phyloP scores from a whole-genome alignment of 30 jellyfish, hydroid and myxozoan species.

The Hydra vulgaris region DNA sequence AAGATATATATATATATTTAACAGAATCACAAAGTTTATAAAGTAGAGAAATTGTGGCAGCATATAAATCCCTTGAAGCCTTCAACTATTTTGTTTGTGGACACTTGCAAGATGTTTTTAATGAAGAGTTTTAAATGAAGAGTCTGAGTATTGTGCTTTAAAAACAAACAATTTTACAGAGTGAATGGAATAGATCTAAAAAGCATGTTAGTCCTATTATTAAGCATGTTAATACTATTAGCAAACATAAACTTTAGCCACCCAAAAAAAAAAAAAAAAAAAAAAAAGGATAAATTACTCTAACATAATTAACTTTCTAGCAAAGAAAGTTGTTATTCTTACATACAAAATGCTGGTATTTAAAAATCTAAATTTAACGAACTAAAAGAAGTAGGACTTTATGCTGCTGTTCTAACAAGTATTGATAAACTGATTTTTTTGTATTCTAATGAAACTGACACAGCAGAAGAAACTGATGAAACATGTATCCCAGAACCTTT shows the following conservation, averaged over 20 bases:
- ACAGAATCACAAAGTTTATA: neutral
- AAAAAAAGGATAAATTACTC: too few species aligned
- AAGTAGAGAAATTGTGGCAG: neutral
- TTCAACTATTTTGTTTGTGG: neutral
- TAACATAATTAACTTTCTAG: neutral
- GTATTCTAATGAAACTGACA: too few species aligned
- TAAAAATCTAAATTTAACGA: too few species aligned
- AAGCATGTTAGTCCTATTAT: neutral
- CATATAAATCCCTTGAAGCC: neutral
- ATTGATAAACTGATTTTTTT: too few species aligned
- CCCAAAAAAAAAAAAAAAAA: neutral
- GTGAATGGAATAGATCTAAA: neutral
- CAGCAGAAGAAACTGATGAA: too few species aligned
- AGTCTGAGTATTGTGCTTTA: neutral
- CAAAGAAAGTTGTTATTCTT: too few species aligned
- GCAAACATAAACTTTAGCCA: neutral
- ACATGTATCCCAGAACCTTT: too few species aligned
- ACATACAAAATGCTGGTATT: too few species aligned
- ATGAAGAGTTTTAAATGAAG: neutral
- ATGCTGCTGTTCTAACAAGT: too few species aligned
- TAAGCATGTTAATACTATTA: too few species aligned
- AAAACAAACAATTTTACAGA: neutral
- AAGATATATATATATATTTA: too few species aligned
- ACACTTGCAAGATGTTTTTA: neutral
- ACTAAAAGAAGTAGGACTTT: too few species aligned